Percentiles rank a stretch among this genome's conserved stretches.
Conservation (phyloP, 2,888 invertebrate species). For the Xestia sexstrigata region DNA sequence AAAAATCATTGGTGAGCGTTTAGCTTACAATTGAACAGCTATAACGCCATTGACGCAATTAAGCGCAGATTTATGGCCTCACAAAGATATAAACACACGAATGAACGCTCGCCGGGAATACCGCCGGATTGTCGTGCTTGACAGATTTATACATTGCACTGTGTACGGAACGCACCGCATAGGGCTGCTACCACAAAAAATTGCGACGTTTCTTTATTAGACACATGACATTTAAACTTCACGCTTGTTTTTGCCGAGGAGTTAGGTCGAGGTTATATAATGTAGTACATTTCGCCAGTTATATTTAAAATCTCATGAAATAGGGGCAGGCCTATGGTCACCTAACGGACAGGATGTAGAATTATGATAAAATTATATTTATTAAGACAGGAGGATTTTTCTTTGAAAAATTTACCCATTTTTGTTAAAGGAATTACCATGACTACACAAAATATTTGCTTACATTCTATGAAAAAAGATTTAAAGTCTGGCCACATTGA, state of each 20-base stretch:
- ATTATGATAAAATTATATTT: background rate
- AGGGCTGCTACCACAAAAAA: slow-evolving; percentile 54
- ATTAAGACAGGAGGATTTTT: background rate
- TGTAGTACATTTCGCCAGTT: background rate
- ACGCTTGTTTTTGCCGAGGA: background rate
- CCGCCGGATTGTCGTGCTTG: slow-evolving; percentile 61
- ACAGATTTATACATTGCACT: slow-evolving; percentile 66
- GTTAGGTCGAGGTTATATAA: background rate
- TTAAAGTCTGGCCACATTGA: background rate
- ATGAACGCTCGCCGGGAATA: slow-evolving; percentile 59
- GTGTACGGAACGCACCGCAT: slow-evolving; percentile 54
- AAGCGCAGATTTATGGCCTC: slow-evolving; percentile 66
- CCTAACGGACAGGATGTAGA: background rate
- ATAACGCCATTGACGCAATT: slow-evolving; percentile 68
- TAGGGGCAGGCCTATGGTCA: background rate
- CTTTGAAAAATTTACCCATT: background rate
- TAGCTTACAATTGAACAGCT: slow-evolving; percentile 59
- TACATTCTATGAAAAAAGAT: background rate
- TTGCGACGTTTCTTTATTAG: slow-evolving; percentile 31
- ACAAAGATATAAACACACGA: slow-evolving; percentile 71
- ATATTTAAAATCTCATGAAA: no score
- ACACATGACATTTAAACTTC: background rate
- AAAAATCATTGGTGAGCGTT: slow-evolving; percentile 44
- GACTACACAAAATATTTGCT: background rate
- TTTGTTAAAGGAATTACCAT: no score